phyloP scores from a whole-genome alignment of 2,113 vertebrate species.

The Poeciliopsis occidentalis region DNA sequence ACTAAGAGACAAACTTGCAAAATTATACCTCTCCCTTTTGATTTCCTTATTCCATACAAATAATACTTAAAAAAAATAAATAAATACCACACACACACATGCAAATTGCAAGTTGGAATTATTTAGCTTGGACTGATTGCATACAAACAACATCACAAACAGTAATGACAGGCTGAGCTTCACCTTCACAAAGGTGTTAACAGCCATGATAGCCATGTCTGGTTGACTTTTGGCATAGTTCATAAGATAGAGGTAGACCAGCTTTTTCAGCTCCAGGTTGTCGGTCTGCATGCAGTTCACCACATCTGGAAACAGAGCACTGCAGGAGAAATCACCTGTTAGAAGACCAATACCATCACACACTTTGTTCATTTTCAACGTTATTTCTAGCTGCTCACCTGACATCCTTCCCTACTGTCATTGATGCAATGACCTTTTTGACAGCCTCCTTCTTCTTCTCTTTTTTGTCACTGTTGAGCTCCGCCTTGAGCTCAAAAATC shows the following conservation, averaged over 20 bases:
- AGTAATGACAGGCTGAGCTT: background rate
- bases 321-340: slow-evolving; percentile 49
- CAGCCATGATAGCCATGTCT: slow-evolving; percentile 99
- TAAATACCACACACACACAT: background rate
- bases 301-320: slow-evolving; percentile 95
- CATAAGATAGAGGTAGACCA: slow-evolving; percentile 99
- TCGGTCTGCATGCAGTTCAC: slow-evolving; percentile 99
- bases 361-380: background rate
- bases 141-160: background rate
- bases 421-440: slow-evolving; percentile 98
- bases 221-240: slow-evolving; percentile 99
- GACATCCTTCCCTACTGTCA: slow-evolving; percentile 98
- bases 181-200: slow-evolving; percentile 99
- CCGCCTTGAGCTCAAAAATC: slow-evolving; percentile 98
- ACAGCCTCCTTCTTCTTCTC: slow-evolving; percentile 99
- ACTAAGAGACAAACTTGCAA: background rate
- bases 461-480: slow-evolving; percentile 98
- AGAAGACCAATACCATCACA: background rate
- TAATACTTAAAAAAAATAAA: background rate
- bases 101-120: background rate
- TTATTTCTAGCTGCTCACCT: slow-evolving; percentile 78
- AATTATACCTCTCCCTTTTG: background rate
- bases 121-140: background rate
- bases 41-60: background rate
- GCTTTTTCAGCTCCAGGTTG: slow-evolving; percentile 97